Evolutionary conservation across 2,888 invertebrate species (phyloP).

Genomic region (Cabera pusaria): DNA sequence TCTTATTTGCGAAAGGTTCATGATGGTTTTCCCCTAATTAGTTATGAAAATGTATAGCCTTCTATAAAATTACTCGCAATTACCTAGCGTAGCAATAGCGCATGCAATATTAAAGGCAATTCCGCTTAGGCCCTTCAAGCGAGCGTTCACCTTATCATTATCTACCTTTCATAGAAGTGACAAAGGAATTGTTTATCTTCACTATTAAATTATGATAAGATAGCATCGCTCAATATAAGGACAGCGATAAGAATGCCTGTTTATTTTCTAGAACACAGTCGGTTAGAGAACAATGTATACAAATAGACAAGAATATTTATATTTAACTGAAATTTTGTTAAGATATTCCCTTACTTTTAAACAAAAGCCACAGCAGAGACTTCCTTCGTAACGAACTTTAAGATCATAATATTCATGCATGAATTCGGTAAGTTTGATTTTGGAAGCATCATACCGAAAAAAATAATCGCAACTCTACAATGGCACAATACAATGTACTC

Average conservation of each 20-base stretch:
- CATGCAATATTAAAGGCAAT: slow-evolving; percentile 15
- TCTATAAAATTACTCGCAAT: slow-evolving; percentile 11
- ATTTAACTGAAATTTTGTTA: no score
- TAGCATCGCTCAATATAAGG: slow-evolving; percentile 34
- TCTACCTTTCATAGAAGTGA: slow-evolving; percentile 34
- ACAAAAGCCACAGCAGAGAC: no score
- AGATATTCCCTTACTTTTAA: no score
- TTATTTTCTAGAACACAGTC: neutral
- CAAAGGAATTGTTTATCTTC: slow-evolving; percentile 39
- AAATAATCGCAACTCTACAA: no score
- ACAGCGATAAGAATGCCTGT: slow-evolving; percentile 37
- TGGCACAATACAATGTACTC: no score
- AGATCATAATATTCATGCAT: no score
- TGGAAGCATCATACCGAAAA: no score
- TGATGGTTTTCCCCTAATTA: slow-evolving; percentile 4
- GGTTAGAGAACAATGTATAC: neutral
- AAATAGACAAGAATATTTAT: no score
- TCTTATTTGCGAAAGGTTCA: no score
- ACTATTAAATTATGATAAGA: slow-evolving; percentile 47
- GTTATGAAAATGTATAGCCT: slow-evolving; percentile 8
- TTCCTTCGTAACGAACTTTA: no score
- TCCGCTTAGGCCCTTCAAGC: slow-evolving; percentile 15
- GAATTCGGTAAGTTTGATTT: no score
- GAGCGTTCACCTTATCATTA: slow-evolving; percentile 19
- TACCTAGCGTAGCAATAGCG: slow-evolving; percentile 5